Conservation (phyloP, 92 coral and sea anemone genomes). For the Epizoanthus illoricatus region DNA sequence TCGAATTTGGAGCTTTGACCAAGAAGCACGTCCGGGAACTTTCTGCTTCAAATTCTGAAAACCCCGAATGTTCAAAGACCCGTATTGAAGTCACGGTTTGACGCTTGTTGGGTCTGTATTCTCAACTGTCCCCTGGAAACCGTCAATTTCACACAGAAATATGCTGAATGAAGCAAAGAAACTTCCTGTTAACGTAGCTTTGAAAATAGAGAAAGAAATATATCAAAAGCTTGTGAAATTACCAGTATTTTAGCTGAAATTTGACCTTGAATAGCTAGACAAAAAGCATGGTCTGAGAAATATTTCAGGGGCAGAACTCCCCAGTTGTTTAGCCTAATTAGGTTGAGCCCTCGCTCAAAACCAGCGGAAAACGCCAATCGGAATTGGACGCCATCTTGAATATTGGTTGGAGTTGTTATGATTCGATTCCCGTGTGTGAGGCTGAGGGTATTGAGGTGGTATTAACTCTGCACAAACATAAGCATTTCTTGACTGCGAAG, state of each 20-base stretch:
- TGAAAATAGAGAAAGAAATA: background rate
- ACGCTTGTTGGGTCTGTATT: slow-evolving; percentile 15
- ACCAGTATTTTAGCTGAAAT: background rate
- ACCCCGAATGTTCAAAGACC: slow-evolving; percentile 99
- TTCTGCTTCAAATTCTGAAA: slow-evolving; percentile 55
- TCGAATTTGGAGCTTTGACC: slow-evolving; percentile 87
- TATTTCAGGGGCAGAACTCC: slow-evolving; percentile 52
- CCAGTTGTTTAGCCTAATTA: slow-evolving; percentile 35
- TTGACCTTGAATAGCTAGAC: background rate
- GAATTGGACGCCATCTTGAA: slow-evolving; percentile 39
- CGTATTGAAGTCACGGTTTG: slow-evolving; percentile 75
- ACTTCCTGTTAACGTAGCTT: background rate
- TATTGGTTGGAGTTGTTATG: background rate
- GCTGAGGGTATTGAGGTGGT: background rate
- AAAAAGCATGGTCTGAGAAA: slow-evolving; percentile 14
- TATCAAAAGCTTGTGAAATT: too few species aligned
- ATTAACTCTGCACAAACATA: background rate
- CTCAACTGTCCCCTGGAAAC: background rate
- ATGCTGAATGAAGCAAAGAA: background rate
- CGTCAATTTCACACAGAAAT: background rate
- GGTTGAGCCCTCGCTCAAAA: slow-evolving; percentile 39
- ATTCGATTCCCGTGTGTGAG: background rate
- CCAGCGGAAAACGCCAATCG: slow-evolving; percentile 39
- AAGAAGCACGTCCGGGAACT: slow-evolving; percentile 97
- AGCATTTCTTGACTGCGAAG: background rate